Evolutionary conservation across 2,888 invertebrate species (phyloP).

Genomic region (Julus scanicus): DNA sequence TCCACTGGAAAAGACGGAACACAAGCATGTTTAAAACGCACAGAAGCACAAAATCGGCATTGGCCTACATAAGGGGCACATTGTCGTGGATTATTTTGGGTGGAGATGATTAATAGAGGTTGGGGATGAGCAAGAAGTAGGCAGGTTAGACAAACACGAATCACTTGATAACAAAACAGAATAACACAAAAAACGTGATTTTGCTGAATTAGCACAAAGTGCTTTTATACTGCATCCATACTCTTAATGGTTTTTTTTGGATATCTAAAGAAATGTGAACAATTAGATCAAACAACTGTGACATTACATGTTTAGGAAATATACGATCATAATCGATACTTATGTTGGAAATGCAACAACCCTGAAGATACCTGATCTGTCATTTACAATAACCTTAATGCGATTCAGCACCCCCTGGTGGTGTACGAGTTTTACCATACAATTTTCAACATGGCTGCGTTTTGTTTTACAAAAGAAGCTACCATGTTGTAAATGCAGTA

Average conservation of each 20-base stretch:
- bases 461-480: too few species aligned
- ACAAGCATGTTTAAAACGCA: slow-evolving; percentile 32
- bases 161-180: background rate
- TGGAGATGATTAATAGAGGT: background rate
- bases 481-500: too few species aligned
- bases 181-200: background rate
- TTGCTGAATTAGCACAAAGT: background rate
- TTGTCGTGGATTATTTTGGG: background rate
- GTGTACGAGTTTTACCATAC: too few species aligned
- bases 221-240: background rate
- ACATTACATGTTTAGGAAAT: too few species aligned
- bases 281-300: background rate
- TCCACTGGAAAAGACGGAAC: slow-evolving; percentile 79
- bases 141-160: background rate
- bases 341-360: too few species aligned
- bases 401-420: too few species aligned
- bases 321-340: too few species aligned
- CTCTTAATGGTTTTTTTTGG: background rate
- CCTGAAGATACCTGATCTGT: too few species aligned
- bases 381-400: too few species aligned
- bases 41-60: background rate
- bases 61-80: background rate
- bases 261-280: too few species aligned
- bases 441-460: too few species aligned
- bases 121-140: background rate